Evolutionary conservation across 2,113 vertebrate genomes (phyloP).

Genomic region (Tragelaphus scriptus): DNA sequence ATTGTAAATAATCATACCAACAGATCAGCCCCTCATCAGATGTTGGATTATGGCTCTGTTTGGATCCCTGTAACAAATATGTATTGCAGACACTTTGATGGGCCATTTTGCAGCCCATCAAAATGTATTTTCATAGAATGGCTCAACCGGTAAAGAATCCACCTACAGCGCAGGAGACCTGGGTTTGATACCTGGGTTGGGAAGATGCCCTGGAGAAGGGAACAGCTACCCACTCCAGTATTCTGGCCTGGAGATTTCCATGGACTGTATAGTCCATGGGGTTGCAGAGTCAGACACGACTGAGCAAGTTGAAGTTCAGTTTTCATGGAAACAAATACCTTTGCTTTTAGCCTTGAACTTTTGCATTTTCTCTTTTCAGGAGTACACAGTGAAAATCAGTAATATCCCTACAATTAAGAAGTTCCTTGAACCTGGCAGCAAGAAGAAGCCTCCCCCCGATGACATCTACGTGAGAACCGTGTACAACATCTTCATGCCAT

Average conservation of each 20-base stretch:
- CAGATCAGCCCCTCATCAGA: background rate
- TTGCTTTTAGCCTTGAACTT: background rate
- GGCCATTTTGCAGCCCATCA: background rate
- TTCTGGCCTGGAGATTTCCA: background rate
- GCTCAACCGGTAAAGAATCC: background rate
- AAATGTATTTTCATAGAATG: background rate
- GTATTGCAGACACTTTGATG: background rate
- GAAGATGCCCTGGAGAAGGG: background rate
- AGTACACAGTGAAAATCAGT: slow-evolving; percentile 85
- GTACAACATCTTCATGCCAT: slow-evolving; percentile 26
- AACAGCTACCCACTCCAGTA: background rate
- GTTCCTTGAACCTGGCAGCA: slow-evolving; percentile 88
- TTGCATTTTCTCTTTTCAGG: slow-evolving; percentile 69
- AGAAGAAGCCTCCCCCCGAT: slow-evolving; percentile 86
- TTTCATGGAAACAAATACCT: background rate
- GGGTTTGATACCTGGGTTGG: background rate
- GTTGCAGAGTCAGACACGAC: background rate
- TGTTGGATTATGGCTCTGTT: background rate
- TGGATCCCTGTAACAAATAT: background rate
- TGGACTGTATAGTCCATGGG: background rate
- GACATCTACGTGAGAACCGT: slow-evolving; percentile 80
- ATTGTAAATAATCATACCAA: background rate
- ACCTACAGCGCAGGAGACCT: background rate
- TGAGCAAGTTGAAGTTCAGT: background rate
- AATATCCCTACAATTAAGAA: slow-evolving; percentile 79